Evolutionary conservation across 2,113 vertebrate species (phyloP).

Genomic region (Pogonocichla stellata): DNA sequence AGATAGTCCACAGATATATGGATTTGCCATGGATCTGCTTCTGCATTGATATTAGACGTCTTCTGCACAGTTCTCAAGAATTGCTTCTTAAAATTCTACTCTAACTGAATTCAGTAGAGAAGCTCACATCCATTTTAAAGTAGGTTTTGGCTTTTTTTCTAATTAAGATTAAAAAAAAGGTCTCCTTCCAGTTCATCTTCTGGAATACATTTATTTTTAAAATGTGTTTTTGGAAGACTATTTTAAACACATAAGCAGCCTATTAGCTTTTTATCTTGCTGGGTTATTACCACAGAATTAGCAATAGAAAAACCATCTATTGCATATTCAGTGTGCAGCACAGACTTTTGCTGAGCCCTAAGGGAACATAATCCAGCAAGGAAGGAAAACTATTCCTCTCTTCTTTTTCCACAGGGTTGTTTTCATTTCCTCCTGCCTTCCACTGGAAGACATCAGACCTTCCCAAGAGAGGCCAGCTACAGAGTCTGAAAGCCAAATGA

Average conservation of each 20-base stretch:
- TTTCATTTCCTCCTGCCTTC: constrained; percentile 49
- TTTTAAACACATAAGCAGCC: constrained; percentile 1
- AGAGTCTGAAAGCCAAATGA: constrained; percentile 6
- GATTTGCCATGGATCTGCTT: background rate
- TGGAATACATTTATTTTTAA: constrained; percentile 37
- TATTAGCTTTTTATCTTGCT: constrained; percentile 27
- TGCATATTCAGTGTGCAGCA: background rate
- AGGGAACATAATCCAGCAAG: constrained; percentile 4
- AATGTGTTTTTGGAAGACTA: background rate
- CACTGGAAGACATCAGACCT: constrained; percentile 29
- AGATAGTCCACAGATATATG: background rate
- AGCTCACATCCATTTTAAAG: background rate
- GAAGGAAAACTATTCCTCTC: constrained; percentile 48
- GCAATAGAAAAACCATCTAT: constrained; percentile 13
- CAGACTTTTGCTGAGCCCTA: constrained; percentile 4
- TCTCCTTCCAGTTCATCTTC: background rate
- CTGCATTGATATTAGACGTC: background rate
- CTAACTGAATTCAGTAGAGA: background rate
- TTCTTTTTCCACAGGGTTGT: constrained; percentile 39
- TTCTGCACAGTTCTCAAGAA: background rate
- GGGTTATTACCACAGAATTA: constrained; percentile 44
- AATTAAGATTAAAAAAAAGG: background rate
- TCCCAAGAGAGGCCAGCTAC: constrained; percentile 21
- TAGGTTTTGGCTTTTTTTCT: background rate
- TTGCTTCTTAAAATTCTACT: background rate